These are phyloP conservation scores for Schlechtendalia chinensis DNA, from an alignment of 1,140 invertebrate species.

Conservation along the genomic window DNA sequence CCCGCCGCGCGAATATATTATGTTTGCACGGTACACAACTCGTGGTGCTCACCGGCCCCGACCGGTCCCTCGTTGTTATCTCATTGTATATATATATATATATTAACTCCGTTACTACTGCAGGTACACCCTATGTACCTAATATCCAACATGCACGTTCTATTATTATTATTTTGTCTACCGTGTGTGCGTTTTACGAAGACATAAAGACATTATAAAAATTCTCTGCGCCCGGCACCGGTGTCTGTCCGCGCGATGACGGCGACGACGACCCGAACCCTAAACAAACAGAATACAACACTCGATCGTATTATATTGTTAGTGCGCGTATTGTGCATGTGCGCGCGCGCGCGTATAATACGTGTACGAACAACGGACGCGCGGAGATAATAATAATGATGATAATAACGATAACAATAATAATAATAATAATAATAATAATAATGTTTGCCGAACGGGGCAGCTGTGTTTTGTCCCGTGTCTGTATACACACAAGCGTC, in stretches of 20 bases:
- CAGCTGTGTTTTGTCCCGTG: no score
- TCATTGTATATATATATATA: no score
- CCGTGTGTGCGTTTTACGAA: neutral
- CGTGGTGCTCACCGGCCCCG: no score
- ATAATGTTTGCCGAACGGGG: no score
- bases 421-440: no score
- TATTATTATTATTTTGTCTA: neutral
- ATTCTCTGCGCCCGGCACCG: neutral
- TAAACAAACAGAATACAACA: slow-evolving; percentile 16
- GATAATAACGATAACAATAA: no score
- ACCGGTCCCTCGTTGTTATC: no score
- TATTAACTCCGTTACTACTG: neutral
- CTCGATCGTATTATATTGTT: slow-evolving; percentile 3
- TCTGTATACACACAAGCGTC: no score
- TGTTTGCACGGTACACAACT: no score
- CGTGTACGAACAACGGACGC: neutral
- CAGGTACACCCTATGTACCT: slow-evolving; percentile 1
- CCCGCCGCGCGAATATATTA: no score
- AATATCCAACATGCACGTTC: no score
- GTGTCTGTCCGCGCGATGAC: slow-evolving; percentile 16
- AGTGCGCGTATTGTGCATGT: neutral
- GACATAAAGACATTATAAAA: slow-evolving; percentile 30
- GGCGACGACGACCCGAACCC: neutral
- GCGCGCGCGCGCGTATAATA: neutral
- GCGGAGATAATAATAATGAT: no score